Conservation (phyloP, 2,797 vertebrate species). For the Orientallactaga sibirica region DNA sequence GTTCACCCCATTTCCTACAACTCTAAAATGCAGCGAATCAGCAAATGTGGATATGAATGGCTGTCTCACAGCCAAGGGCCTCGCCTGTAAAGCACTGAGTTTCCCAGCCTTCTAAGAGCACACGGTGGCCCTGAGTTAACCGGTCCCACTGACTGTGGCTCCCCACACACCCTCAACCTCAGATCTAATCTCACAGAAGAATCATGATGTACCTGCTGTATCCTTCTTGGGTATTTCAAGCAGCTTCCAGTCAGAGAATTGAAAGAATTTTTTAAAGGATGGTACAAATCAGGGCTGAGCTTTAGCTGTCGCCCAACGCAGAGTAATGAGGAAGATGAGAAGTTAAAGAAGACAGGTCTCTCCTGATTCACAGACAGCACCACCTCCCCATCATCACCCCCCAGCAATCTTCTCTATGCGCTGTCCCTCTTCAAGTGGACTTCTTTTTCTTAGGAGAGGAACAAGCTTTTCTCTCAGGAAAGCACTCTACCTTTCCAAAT, state of each 20-base stretch:
- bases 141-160: background rate
- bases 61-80: accelerated
- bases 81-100: background rate
- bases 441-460: background rate
- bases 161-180: background rate
- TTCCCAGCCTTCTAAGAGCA: background rate
- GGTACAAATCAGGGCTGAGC: background rate
- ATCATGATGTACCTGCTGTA: too few relatives aligned
- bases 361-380: background rate
- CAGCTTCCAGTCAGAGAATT: background rate
- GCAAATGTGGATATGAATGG: background rate
- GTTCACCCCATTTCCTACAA: background rate
- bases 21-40: background rate
- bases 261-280: background rate
- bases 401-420: background rate
- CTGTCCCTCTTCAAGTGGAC: background rate
- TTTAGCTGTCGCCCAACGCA: background rate
- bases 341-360: background rate
- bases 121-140: background rate
- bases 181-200: background rate
- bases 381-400: background rate
- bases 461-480: background rate
- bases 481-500: background rate
- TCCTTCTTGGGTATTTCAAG: background rate
- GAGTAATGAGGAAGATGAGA: background rate